Conservation (phyloP, 1,140 invertebrate species). For the Diorhabda elongata region DNA sequence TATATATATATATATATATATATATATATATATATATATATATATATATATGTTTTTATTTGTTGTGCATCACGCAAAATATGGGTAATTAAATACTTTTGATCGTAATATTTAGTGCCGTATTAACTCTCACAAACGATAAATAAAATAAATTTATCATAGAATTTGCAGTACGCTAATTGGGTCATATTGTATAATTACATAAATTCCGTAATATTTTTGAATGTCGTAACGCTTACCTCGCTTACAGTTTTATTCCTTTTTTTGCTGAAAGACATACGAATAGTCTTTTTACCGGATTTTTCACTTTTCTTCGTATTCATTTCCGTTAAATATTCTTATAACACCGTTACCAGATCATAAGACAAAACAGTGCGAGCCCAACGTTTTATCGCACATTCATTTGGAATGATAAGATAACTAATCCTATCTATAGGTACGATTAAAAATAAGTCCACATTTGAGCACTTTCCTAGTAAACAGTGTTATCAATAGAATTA, state of each 20-base stretch:
- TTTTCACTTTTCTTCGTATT: conserved; percentile 4
- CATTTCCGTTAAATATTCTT: not conserved
- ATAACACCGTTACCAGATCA: too few relatives aligned
- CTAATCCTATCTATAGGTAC: not conserved
- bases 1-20: too few relatives aligned
- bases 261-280: conserved; percentile 14
- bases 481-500: not conserved
- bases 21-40: too few relatives aligned
- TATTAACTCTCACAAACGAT: too few relatives aligned
- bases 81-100: too few relatives aligned
- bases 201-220: too few relatives aligned
- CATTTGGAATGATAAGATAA: conserved; percentile 12
- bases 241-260: conserved; percentile 6
- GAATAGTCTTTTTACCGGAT: conserved; percentile 1
- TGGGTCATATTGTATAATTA: too few relatives aligned
- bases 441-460: not conserved
- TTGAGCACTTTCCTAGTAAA: not conserved
- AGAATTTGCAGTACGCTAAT: too few relatives aligned
- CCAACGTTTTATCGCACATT: not conserved
- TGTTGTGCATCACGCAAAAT: too few relatives aligned
- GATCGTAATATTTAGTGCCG: too few relatives aligned
- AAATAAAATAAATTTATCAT: too few relatives aligned
- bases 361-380: not conserved
- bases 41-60: too few relatives aligned
- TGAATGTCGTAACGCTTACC: not conserved